Conservation (phyloP, 2,888 invertebrate genomes). For the Erebia epiphron region DNA sequence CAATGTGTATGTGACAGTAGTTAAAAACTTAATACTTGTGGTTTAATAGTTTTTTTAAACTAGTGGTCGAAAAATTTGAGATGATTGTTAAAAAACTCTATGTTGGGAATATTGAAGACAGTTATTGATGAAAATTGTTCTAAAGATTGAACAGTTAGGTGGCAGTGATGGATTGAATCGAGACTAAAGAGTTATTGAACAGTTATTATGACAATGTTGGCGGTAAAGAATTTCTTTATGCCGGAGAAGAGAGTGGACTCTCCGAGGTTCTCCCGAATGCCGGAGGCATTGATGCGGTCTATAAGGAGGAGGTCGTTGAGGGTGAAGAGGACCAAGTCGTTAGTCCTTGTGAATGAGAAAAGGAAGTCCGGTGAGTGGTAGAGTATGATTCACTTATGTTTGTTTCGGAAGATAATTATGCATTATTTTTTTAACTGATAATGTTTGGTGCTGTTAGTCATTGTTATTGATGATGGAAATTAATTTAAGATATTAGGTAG, state of each 20-base stretch:
- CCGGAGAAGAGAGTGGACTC: conserved; percentile 84
- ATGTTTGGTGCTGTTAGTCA: neutral
- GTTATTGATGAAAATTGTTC: neutral
- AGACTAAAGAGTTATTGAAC: conserved; percentile 15
- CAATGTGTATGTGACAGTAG: neutral
- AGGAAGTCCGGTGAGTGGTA: conserved; percentile 90
- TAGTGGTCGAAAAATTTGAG: neutral
- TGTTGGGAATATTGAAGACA: neutral
- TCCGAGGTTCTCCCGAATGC: conserved; percentile 85
- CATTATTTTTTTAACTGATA: conserved; percentile 2
- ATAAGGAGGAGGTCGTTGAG: conserved; percentile 87
- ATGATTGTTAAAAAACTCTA: neutral
- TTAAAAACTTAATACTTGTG: neutral
- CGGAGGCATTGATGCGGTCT: conserved; percentile 88
- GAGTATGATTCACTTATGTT: conserved; percentile 54
- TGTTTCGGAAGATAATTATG: conserved; percentile 1
- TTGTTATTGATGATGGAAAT: neutral
- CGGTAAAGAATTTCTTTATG: conserved; percentile 89
- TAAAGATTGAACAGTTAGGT: neutral
- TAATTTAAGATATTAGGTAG: neutral
- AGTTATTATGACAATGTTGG: conserved; percentile 79
- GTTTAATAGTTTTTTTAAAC: neutral
- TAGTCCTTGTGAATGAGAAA: conserved; percentile 88
- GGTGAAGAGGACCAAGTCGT: conserved; percentile 89
- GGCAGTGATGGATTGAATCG: conserved; percentile 20